Evolutionary conservation across 1,140 invertebrate genomes (phyloP), one percentile per base, ranked within the genome.

Genomic region (Ditylenchus dipsaci): DNA sequence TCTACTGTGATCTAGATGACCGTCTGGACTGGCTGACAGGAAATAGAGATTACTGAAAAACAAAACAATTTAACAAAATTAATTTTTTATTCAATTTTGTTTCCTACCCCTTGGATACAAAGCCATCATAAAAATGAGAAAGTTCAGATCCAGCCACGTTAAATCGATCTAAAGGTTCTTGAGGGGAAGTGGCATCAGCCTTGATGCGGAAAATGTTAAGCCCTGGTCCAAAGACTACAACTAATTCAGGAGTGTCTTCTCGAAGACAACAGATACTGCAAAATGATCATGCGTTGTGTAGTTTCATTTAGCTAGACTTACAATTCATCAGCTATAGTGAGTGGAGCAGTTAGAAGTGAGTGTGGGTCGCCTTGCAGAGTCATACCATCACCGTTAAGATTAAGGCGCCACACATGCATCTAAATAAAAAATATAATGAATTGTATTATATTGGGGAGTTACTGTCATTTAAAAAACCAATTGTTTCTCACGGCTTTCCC

Each of bases 61-160:
- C 30, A 45, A 63, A 63, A 49, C 57, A 11, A 58, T 42, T 19
- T 19, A 1, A 1, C 21, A 69, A n/a, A n/a, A n/a, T n/a, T n/a
- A n/a, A 1, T 74, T 64, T 21, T 71, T 29, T 26, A 67, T 66
- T 19, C 0, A 33, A 27, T n/a, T 53, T 53, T 53, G 15, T 26
- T 53, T 61, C 63, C 15, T 68, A 19, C 67, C 81, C 78, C 79
- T 81, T 47, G 65, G 65, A 58, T 15, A 82, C 53, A 71, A 82
- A 82, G 61, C 81, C 80, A 72, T 82, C 80, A 43, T 83, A 82
- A 53, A 82, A 82, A 67, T 82, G 81, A 23, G 63, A 71, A n/a
- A 82, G 65, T 19, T 82, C 76, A 23, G 76, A 78, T 26, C 79
- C 77, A 11, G 77, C 68, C 1, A 82, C 79, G 11, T 60, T 43